These are phyloP conservation scores for Plutella xylostella DNA, from an alignment of 2,888 invertebrate genomes.

Conservation along the genomic window DNA sequence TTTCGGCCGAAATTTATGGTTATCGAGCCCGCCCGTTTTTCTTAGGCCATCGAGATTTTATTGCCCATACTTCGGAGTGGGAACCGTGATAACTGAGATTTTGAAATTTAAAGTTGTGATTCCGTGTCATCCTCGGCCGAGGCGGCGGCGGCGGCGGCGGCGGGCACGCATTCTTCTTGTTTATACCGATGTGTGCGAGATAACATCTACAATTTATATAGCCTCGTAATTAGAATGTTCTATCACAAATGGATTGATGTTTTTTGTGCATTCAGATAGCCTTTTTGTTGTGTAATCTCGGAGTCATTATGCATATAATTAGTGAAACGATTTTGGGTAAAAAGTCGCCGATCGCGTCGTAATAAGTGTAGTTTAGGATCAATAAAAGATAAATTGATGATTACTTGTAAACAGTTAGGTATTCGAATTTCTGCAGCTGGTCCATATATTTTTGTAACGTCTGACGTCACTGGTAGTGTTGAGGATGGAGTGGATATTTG, in stretches of 20 bases:
- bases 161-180: slow-evolving; percentile 26
- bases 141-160: slow-evolving; percentile 41
- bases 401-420: too few species aligned
- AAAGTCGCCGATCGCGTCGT: too few species aligned
- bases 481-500: too few species aligned
- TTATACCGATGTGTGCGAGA: slow-evolving; percentile 12
- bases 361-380: too few species aligned
- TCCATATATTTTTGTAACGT: too few species aligned
- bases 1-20: slow-evolving; percentile 65
- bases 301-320: too few species aligned
- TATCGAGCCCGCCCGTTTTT: slow-evolving; percentile 61
- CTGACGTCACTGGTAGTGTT: too few species aligned
- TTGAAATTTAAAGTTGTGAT: slow-evolving; percentile 50
- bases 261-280: too few species aligned
- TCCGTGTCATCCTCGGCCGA: slow-evolving; percentile 41
- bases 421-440: too few species aligned
- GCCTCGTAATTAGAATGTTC: slow-evolving; percentile 2
- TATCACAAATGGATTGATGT: background rate
- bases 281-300: too few species aligned
- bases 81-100: slow-evolving; percentile 65
- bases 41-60: slow-evolving; percentile 60
- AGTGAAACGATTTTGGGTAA: too few species aligned
- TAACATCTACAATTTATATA: slow-evolving; percentile 1
- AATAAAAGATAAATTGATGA: too few species aligned
- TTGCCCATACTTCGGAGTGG: slow-evolving; percentile 63